Evolutionary conservation across 2,113 vertebrate genomes (phyloP).

Genomic region (Sebastes schlegelii): DNA sequence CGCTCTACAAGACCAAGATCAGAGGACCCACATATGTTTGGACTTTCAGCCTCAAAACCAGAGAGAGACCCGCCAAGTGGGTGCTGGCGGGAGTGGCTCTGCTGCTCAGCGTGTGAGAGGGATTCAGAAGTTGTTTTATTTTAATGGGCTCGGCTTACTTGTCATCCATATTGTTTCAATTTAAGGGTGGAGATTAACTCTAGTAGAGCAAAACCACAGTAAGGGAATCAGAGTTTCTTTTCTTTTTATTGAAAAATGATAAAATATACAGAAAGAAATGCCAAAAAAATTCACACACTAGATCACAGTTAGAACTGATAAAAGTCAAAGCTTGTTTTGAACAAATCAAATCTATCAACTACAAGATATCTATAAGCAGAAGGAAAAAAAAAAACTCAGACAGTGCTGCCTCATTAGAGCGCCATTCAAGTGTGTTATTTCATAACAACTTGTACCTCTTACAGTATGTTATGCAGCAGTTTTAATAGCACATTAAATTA

Average conservation of each 20-base stretch:
- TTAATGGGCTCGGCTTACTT: not conserved
- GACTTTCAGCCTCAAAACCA: constrained; percentile 84
- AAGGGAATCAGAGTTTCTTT: constrained; percentile 32
- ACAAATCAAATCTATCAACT: constrained; percentile 73
- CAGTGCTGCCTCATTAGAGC: constrained; percentile 63
- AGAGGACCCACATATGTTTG: constrained; percentile 79
- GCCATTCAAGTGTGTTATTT: constrained; percentile 64
- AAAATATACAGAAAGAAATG: constrained; percentile 74
- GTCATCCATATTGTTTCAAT: not conserved
- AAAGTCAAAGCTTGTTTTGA: constrained; percentile 69
- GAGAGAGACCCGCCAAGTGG: constrained; percentile 83
- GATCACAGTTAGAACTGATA: constrained; percentile 75
- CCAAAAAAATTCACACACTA: constrained; percentile 73
- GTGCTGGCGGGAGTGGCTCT: constrained; percentile 85
- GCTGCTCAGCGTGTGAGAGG: constrained; percentile 80
- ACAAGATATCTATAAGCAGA: constrained; percentile 63
- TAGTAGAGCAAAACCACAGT: not conserved
- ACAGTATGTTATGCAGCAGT: constrained; percentile 71
- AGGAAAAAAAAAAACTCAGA: constrained; percentile 28
- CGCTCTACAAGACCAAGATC: constrained; percentile 84
- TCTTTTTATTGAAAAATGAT: constrained; percentile 82
- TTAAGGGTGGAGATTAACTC: no score
- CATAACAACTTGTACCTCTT: constrained; percentile 70
- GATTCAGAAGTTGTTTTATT: not conserved
- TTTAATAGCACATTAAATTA: constrained; percentile 70